Evolutionary conservation across 1,140 invertebrate species (phyloP).

Genomic region (Bombus ignitus): DNA sequence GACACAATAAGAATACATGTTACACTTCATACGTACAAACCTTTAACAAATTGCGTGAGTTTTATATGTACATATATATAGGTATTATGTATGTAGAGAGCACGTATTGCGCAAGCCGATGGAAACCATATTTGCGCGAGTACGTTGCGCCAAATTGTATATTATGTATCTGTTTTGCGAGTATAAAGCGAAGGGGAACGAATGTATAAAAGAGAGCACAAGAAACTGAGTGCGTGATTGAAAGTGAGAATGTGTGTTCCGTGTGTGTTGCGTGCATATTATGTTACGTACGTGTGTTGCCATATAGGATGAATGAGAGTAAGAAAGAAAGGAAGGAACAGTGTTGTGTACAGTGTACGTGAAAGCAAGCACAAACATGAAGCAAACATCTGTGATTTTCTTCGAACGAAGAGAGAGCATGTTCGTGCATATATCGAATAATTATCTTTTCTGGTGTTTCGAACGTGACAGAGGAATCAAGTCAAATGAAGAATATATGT

Average conservation of each 20-base stretch:
- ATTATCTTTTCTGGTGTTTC: conserved; percentile 50
- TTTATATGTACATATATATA: conserved; percentile 66
- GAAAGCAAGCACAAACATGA: conserved; percentile 43
- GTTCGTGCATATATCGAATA: conserved; percentile 33
- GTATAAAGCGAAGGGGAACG: background rate
- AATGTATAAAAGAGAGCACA: background rate
- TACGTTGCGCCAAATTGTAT: conserved; percentile 58
- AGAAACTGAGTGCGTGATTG: background rate
- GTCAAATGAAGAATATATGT: background rate
- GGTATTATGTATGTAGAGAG: conserved; percentile 58
- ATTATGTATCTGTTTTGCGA: conserved; percentile 48
- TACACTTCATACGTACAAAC: conserved; percentile 58
- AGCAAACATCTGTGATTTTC: conserved; percentile 68
- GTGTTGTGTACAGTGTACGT: background rate
- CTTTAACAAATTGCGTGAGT: conserved; percentile 58
- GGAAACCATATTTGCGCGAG: conserved; percentile 18
- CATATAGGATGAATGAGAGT: background rate
- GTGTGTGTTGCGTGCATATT: background rate
- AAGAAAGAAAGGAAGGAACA: background rate
- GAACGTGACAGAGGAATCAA: conserved; percentile 14
- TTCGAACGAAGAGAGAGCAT: conserved; percentile 44
- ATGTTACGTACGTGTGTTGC: background rate
- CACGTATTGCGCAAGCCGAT: conserved; percentile 17
- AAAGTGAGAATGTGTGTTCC: background rate
- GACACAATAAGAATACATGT: conserved; percentile 31